Percentiles rank a stretch among this genome's conserved stretches.
These are phyloP conservation scores for Lycia hirtaria DNA, from an alignment of 2,888 invertebrate genomes.

Conservation along the genomic window DNA sequence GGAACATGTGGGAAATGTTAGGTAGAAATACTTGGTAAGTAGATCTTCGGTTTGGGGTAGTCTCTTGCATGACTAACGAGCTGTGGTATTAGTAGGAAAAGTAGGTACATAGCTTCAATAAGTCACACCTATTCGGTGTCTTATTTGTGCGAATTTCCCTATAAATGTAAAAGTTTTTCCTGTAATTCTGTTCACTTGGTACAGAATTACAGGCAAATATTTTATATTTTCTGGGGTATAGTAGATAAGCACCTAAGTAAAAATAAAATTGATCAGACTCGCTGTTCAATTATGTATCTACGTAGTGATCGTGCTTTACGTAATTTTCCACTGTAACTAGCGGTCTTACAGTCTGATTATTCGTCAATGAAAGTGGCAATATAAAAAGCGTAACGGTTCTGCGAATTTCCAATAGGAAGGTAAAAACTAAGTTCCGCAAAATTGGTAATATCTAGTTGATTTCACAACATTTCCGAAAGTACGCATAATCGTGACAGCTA, in stretches of 20 bases:
- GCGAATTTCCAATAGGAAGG: constrained; percentile 27
- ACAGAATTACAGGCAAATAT: too few species aligned
- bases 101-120: too few species aligned
- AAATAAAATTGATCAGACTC: background rate
- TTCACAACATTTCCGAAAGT: constrained; percentile 30
- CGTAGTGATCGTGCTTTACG: constrained; percentile 7
- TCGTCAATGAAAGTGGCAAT: constrained; percentile 29
- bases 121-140: too few species aligned
- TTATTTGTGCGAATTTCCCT: too few species aligned
- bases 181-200: too few species aligned
- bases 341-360: constrained; percentile 17
- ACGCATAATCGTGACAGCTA: constrained; percentile 9
- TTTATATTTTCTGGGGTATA: background rate
- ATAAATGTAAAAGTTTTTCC: too few species aligned
- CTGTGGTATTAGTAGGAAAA: too few species aligned
- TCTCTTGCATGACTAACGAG: too few species aligned
- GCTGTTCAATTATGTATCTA: background rate
- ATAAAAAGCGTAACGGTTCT: constrained; percentile 32
- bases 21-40: too few species aligned
- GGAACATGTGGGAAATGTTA: too few species aligned
- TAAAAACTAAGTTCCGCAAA: constrained; percentile 30
- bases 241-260: background rate
- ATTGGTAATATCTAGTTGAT: constrained; percentile 22
- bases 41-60: too few species aligned
- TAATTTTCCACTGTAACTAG: constrained; percentile 7